Evolutionary conservation across 2,797 vertebrate genomes (phyloP).

Genomic region (Liparis tanakae): DNA sequence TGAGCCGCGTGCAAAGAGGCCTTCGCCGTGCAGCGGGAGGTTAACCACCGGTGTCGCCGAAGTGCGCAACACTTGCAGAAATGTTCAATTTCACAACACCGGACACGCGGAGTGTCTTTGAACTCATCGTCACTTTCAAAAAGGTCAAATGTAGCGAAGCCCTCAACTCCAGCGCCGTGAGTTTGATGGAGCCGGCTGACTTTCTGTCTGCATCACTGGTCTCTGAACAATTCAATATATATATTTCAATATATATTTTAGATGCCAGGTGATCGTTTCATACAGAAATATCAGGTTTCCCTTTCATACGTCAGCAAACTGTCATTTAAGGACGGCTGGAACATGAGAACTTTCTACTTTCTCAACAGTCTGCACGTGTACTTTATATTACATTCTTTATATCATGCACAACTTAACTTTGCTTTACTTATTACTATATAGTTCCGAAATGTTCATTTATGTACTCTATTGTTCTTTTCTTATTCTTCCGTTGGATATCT

Average conservation of each 20-base stretch:
- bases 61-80: constrained; percentile 2
- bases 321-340: background rate
- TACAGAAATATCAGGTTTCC: background rate
- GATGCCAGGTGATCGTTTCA: background rate
- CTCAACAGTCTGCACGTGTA: background rate
- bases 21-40: constrained; percentile 8
- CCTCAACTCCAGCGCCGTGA: background rate
- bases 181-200: constrained; percentile 5
- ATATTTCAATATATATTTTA: background rate
- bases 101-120: background rate
- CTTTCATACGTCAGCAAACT: background rate
- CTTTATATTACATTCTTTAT: background rate
- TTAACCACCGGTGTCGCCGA: background rate
- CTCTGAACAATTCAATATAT: background rate
- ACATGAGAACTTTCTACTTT: background rate
- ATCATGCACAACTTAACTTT: background rate
- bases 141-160: background rate
- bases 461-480: background rate
- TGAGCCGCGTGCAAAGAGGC: constrained; percentile 46
- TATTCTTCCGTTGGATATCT: background rate
- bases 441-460: background rate
- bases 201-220: background rate
- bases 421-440: background rate
- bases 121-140: constrained; percentile 5
- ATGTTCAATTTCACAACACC: background rate